Evolutionary conservation across 2,797 vertebrate species (phyloP).

Genomic region (Balearica regulorum): DNA sequence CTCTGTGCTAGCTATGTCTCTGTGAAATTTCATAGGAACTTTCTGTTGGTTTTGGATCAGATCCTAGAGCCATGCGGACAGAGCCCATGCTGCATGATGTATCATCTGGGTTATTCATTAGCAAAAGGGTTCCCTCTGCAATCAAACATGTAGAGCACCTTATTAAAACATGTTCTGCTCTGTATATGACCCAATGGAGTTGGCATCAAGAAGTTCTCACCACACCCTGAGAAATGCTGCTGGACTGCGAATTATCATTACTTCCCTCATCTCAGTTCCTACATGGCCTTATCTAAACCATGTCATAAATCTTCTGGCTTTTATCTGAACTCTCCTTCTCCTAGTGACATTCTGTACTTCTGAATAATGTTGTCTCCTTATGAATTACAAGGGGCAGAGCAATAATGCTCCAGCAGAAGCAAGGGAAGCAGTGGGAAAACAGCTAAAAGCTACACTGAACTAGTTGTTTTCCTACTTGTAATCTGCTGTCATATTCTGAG

Average conservation of each 20-base stretch:
- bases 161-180: not conserved
- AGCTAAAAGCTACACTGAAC: slow-evolving; percentile 45
- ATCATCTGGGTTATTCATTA: slow-evolving; percentile 2
- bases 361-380: slow-evolving; percentile 47
- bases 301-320: slow-evolving; percentile 59
- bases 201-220: slow-evolving; percentile 16
- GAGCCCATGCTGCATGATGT: not conserved
- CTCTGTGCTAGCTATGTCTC: not conserved
- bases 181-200: not conserved
- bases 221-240: not conserved
- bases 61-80: not conserved
- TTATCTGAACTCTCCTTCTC: slow-evolving; percentile 36
- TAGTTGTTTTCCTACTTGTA: slow-evolving; percentile 52
- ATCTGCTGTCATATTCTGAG: slow-evolving; percentile 30
- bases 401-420: not conserved
- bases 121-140: not conserved
- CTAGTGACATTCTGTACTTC: slow-evolving; percentile 35
- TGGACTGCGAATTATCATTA: not conserved
- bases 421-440: slow-evolving; percentile 38
- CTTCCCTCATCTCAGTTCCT: not conserved
- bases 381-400: slow-evolving; percentile 23
- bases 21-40: not conserved
- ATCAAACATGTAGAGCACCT: not conserved
- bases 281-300: slow-evolving; percentile 45
- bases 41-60: slow-evolving; percentile 41